These are phyloP conservation scores for Scleropages formosus DNA, from an alignment of 2,797 vertebrate species.

Conservation along the genomic window DNA sequence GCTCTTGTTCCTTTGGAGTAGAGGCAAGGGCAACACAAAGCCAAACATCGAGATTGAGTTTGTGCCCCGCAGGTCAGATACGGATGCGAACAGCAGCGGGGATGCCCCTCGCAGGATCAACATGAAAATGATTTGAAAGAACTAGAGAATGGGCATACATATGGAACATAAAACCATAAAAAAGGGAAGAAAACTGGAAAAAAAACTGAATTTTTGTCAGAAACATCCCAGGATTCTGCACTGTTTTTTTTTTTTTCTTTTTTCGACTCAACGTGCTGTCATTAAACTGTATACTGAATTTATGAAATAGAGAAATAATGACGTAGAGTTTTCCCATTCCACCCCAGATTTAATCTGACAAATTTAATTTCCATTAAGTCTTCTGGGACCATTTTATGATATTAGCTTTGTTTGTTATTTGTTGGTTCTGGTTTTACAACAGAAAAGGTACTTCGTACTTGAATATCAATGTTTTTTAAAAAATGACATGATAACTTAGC, in stretches of 20 bases:
- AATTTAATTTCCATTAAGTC: conserved; percentile 53
- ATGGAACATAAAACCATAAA: conserved; percentile 44
- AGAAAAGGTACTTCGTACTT: conserved; percentile 4
- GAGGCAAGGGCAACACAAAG: conserved; percentile 94
- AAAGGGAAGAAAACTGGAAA: conserved; percentile 12
- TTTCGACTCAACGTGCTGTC: conserved; percentile 40
- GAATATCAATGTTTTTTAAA: conserved; percentile 55
- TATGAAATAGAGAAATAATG: conserved; percentile 53
- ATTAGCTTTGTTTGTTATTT: background rate
- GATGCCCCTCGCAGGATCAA: conserved; percentile 93
- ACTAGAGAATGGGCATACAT: conserved; percentile 15
- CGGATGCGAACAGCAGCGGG: conserved; percentile 77
- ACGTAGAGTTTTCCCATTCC: conserved; percentile 11
- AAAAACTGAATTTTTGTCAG: conserved; percentile 22
- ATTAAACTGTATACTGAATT: conserved; percentile 56
- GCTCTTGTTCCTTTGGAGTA: conserved; percentile 96
- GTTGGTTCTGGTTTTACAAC: background rate
- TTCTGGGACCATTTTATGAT: conserved; percentile 52
- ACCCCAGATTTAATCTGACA: conserved; percentile 49
- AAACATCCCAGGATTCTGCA: background rate
- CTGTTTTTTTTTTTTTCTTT: background rate
- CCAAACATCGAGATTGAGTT: conserved; percentile 97
- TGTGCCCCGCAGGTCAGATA: conserved; percentile 89
- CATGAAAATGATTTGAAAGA: conserved; percentile 95
- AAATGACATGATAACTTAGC: conserved; percentile 16